Evolutionary conservation across 1,140 invertebrate genomes (phyloP).

Genomic region (Zaprionus inermis): DNA sequence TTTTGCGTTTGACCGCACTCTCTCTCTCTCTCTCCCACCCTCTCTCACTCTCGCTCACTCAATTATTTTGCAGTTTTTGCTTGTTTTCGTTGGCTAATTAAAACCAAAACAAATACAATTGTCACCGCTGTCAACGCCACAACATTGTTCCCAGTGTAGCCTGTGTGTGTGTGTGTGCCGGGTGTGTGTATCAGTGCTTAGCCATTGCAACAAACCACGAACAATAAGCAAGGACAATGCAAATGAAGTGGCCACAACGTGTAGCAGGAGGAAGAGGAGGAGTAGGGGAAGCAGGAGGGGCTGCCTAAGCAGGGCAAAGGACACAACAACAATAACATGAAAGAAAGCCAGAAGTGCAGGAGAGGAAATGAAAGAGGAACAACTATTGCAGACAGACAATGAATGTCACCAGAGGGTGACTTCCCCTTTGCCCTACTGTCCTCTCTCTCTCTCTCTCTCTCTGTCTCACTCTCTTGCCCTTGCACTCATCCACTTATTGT

Average conservation of each 20-base stretch:
- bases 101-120: conserved; percentile 79
- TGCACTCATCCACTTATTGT: conserved; percentile 24
- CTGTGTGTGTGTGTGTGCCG: neutral
- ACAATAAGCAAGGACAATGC: conserved; percentile 75
- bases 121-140: conserved; percentile 51
- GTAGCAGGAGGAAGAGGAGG: conserved; percentile 8
- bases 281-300: neutral
- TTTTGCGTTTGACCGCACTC: neutral
- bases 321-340: conserved; percentile 5
- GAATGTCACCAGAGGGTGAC: conserved; percentile 32
- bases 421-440: neutral
- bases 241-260: conserved; percentile 59
- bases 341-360: neutral
- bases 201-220: conserved; percentile 66
- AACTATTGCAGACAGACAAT: conserved; percentile 37
- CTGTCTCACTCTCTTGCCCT: neutral
- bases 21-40: neutral
- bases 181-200: conserved; percentile 47
- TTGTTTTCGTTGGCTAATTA: conserved; percentile 65
- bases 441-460: neutral
- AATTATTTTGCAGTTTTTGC: conserved; percentile 49
- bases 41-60: conserved; percentile 2
- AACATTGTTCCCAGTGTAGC: conserved; percentile 3
- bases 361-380: conserved; percentile 13
- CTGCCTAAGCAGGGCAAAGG: neutral